A percentile compares a stretch with the other conserved stretches of the same genome.
Evolutionary conservation across 2,888 invertebrate genomes (phyloP).

Genomic region (Homarus gammarus): DNA sequence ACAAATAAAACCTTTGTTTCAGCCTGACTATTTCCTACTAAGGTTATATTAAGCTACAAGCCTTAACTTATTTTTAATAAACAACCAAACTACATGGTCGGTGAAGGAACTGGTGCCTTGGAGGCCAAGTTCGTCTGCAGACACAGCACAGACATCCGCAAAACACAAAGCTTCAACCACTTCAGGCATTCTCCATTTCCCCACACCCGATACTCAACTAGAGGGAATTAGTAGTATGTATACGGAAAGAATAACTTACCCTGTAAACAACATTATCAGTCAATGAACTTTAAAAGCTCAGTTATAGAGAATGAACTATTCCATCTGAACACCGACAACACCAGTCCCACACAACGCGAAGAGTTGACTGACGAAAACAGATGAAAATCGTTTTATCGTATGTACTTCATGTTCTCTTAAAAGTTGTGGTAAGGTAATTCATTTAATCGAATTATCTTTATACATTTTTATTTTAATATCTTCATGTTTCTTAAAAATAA

Average conservation of each 20-base stretch:
- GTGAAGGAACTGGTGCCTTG: not conserved
- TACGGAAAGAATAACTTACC: not conserved
- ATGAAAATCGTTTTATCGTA: not conserved
- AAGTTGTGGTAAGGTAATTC: too few species aligned
- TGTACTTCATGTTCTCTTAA: too few species aligned
- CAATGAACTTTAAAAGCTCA: constrained; percentile 5
- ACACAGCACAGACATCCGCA: not conserved
- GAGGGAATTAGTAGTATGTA: not conserved
- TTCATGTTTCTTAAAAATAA: too few species aligned
- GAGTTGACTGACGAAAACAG: constrained; percentile 42
- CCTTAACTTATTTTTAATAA: not conserved
- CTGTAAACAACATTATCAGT: constrained; percentile 22
- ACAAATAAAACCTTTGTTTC: too few species aligned
- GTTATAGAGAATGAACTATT: not conserved
- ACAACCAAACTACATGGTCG: not conserved
- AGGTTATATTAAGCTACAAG: too few species aligned
- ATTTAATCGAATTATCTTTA: too few species aligned
- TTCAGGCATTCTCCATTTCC: not conserved
- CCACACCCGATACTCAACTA: not conserved
- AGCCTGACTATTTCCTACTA: too few species aligned
- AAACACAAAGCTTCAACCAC: not conserved
- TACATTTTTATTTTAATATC: too few species aligned
- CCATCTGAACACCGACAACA: not conserved
- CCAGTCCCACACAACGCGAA: constrained; percentile 22
- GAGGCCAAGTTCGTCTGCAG: not conserved